Conservation (phyloP, 1,140 invertebrate species). For the Bursaphelenchus mucronatus region DNA sequence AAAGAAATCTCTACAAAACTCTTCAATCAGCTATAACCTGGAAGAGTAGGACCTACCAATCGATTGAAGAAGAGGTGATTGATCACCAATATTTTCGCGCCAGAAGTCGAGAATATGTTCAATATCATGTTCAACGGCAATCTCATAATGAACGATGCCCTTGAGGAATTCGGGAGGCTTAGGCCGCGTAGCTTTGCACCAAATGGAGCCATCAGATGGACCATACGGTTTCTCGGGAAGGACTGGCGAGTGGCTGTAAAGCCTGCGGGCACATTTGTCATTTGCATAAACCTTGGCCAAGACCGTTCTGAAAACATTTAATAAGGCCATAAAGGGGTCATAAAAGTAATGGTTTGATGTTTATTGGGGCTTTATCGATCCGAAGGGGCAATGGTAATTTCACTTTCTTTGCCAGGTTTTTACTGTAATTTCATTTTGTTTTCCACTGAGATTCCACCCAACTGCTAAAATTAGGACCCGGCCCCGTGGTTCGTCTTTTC, state of each 20-base stretch:
- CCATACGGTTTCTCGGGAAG: constrained; percentile 2
- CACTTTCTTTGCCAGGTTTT: too few relatives aligned
- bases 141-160: constrained; percentile 11
- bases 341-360: too few relatives aligned
- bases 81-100: background rate
- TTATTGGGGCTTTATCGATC: too few relatives aligned
- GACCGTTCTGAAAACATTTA: constrained; percentile 5
- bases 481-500: too few relatives aligned
- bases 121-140: background rate
- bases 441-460: too few relatives aligned
- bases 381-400: too few relatives aligned
- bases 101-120: constrained; percentile 3
- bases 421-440: too few relatives aligned
- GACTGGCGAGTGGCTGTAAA: background rate
- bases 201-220: constrained; percentile 2
- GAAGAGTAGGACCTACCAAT: background rate
- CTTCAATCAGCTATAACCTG: background rate
- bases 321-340: too few relatives aligned
- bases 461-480: too few relatives aligned
- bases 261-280: constrained; percentile 4
- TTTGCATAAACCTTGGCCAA: constrained; percentile 17
- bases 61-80: constrained; percentile 15
- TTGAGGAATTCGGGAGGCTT: constrained; percentile 4
- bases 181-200: background rate
- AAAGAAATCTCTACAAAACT: background rate